Base-by-base conservation (phyloP, 2,888 invertebrate species). In the Serripes groenlandicus region DNA sequence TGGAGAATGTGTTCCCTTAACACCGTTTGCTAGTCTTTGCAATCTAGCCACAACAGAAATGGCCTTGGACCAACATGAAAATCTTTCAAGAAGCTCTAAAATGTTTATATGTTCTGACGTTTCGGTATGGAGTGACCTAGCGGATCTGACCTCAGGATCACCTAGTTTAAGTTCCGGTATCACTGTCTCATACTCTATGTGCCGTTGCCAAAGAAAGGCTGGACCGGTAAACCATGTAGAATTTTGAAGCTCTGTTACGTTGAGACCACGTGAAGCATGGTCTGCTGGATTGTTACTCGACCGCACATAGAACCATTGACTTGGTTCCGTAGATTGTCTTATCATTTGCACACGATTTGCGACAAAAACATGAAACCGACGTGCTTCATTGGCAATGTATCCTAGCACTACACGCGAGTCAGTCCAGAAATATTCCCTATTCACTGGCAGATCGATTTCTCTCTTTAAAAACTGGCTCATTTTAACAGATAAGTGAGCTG, bases 321-420 rank as follows among this genome's bases (percentile, higher is more conserved):
- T 21, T 21, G 78, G 58, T 3, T 78, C 58, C n/a, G 87, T 75
- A 3, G 23, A 34, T n/a, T 90, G 75, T 23, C 82, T 74, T 9
- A 89, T 87, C 26, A 71, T 49, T 52, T 88, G 86, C n/a, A 90
- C 82, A 28, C 89, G 72, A 72, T 90, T 90, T 2, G 87, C 87
- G 11, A 90, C 89, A 73, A 85, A 90, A 0, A 85, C 78, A 23
- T 88, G 89, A 42, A 89, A 89, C 26, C 89, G 32, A 23, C 83
- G 69, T 5, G 81, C 77, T 30, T 86, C 86, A 54, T 90, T 90
- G 9, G 37, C 70, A 11, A 89, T 85, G 66, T 89, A 90, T 15
- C 87, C 85, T 9, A 88, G 71, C 3, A 89, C 88, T 0, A 88
- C 85, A n/a, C 62, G 60, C 1, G 75, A 78, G 66, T 90, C 90